A percentile compares a stretch with the other conserved stretches of the same genome.
These are phyloP conservation scores for Procambarus virginalis DNA, from an alignment of 1,140 invertebrate species.

Conservation along the genomic window DNA sequence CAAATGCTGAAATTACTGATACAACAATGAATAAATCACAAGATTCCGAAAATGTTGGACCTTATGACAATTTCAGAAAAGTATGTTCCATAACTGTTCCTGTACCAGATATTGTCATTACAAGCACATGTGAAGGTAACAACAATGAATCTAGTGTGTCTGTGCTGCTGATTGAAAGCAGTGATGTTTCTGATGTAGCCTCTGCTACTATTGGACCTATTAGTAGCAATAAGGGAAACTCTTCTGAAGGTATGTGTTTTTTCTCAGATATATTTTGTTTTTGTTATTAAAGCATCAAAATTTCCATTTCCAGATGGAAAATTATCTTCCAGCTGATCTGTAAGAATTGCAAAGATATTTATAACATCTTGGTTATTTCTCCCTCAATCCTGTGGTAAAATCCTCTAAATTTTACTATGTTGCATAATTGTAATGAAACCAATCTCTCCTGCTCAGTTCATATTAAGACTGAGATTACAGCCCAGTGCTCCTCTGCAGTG, in stretches of 20 bases:
- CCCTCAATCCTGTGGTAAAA: no score
- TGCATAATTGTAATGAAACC: no score
- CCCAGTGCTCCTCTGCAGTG: no score
- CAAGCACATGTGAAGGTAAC: slow-evolving; percentile 75
- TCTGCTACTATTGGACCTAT: background rate
- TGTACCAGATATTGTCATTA: slow-evolving; percentile 54
- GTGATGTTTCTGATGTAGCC: slow-evolving; percentile 3
- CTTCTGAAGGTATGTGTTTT: slow-evolving; percentile 31
- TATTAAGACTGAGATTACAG: no score
- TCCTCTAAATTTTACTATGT: no score
- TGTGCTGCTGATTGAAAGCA: background rate
- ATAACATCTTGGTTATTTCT: no score
- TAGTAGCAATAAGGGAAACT: background rate
- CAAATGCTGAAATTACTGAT: slow-evolving; percentile 7
- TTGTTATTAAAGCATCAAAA: no score
- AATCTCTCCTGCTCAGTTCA: no score
- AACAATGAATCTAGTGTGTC: slow-evolving; percentile 75
- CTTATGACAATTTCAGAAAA: background rate
- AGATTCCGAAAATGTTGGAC: background rate
- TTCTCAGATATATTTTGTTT: no score
- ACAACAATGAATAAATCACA: background rate
- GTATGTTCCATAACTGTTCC: background rate
- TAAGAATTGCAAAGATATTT: no score
- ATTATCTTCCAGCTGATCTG: no score
- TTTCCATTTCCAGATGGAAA: no score